These are phyloP conservation scores for Caenorhabditis briggsae DNA, from an alignment of 1,140 invertebrate species.

Conservation along the genomic window DNA sequence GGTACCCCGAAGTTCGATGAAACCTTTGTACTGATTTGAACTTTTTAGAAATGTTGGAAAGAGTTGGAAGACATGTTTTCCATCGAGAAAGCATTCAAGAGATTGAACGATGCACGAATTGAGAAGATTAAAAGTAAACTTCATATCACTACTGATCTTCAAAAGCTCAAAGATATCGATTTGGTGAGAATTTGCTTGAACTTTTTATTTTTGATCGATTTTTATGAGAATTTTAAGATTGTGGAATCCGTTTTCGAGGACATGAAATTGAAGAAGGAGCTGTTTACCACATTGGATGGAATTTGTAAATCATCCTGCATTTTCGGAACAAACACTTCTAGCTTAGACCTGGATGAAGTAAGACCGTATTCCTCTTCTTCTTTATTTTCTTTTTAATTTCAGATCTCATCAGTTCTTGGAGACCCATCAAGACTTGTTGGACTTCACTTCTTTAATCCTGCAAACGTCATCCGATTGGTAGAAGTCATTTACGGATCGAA, in stretches of 20 bases:
- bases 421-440: constrained; percentile 77
- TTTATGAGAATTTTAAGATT: constrained; percentile 70
- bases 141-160: constrained; percentile 63
- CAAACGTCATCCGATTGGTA: constrained; percentile 78
- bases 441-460: constrained; percentile 79
- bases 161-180: constrained; percentile 76
- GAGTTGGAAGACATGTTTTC: constrained; percentile 44
- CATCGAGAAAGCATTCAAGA: constrained; percentile 36
- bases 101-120: constrained; percentile 49
- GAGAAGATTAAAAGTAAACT: constrained; percentile 35
- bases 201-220: not conserved
- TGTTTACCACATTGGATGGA: constrained; percentile 78
- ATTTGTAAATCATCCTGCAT: constrained; percentile 77
- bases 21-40: not conserved
- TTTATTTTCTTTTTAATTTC: constrained; percentile 1
- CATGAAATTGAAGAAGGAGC: constrained; percentile 77
- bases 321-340: constrained; percentile 78
- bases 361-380: not conserved
- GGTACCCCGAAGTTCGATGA: constrained; percentile 67
- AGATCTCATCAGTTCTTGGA: constrained; percentile 77
- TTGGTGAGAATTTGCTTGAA: constrained; percentile 71
- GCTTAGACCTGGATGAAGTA: constrained; percentile 78
- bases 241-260: constrained; percentile 79
- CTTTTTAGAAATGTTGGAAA: constrained; percentile 22
- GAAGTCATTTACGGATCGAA: constrained; percentile 74